Base-by-base conservation (phyloP, 2,888 invertebrate genomes). In the Apocheima hispidaria region DNA sequence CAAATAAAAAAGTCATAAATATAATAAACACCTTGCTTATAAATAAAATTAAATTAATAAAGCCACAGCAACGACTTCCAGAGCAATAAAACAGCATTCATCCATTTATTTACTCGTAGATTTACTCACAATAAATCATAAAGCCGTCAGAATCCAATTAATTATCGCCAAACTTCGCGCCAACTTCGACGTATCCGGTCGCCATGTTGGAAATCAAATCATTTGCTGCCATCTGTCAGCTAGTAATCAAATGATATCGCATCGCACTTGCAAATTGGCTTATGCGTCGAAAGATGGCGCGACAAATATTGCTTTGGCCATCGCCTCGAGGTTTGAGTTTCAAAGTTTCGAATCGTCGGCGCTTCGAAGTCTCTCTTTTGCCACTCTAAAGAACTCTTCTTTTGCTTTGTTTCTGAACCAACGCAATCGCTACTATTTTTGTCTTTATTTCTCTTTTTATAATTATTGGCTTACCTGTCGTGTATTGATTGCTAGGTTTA, bases 201-300 rank as follows among this genome's bases (percentile, higher is more conserved):
- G 80, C 79, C 78, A 68, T 68, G 68, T 66, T 66, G 78, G 78
- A 72, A 82, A 90, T 90, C 79, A 73, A 87, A 88, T 90, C 84
- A 86, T 68, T 77, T 55, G 44, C 56, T 57, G 84, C 81, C 89
- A 90, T 90, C 89, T 88, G 90, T 77, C 80, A 81, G 62, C 66
- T 62, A 65, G 82, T 88, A 88, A 91, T 90, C 87, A 84, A 91
- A 92, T 90, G 85, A 90, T 87, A 88, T 86, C 82, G 84, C 78
- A 83, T 82, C 83, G 79, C 79, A 71, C 72, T 65, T 72, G 62
- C 71, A 87, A 90, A 90, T 91, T 90, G 81, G 85, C 86, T 90
- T 90, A 88, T 62, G 63, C 72, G 79, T 73, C 75, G 75, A 73
- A 74, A 82, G 84, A 85, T 82, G 77, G 74, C 77, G 78, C 48